Evolutionary conservation across 2,888 invertebrate genomes (phyloP).

Genomic region (Archips xylosteana): DNA sequence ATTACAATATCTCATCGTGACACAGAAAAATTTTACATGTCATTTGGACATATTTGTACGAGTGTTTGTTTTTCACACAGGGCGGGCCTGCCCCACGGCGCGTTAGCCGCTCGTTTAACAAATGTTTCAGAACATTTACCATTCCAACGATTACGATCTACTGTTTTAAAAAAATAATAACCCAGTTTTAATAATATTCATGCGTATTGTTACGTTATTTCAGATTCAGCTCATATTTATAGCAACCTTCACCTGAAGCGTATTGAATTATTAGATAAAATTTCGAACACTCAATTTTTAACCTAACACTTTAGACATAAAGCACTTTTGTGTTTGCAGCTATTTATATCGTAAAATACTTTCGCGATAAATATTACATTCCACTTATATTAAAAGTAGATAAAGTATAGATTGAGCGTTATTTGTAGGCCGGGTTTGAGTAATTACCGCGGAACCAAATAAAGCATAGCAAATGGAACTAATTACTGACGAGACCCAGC

Average conservation of each 20-base stretch:
- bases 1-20: slow-evolving; percentile 84
- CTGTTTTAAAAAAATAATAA: slow-evolving; percentile 50
- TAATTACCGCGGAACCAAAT: slow-evolving; percentile 64
- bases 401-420: slow-evolving; percentile 1
- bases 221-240: slow-evolving; percentile 3
- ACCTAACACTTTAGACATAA: background rate
- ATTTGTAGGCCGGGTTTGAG: slow-evolving; percentile 19
- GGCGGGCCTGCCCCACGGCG: slow-evolving; percentile 74
- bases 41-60: slow-evolving; percentile 80
- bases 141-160: slow-evolving; percentile 62
- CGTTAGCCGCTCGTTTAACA: slow-evolving; percentile 62
- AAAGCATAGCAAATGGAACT: slow-evolving; percentile 72
- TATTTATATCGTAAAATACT: background rate
- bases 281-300: background rate
- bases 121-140: slow-evolving; percentile 68
- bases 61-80: slow-evolving; percentile 81
- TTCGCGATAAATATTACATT: slow-evolving; percentile 17
- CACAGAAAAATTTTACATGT: slow-evolving; percentile 84
- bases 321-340: background rate
- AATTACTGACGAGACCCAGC: slow-evolving; percentile 69
- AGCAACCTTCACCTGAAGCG: slow-evolving; percentile 24
- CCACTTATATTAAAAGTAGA: slow-evolving; percentile 2
- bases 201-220: background rate
- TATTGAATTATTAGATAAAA: slow-evolving; percentile 25
- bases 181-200: slow-evolving; percentile 20